These are phyloP conservation scores for Tadarida brasiliensis DNA, from an alignment of 2,797 vertebrate species.

Conservation along the genomic window DNA sequence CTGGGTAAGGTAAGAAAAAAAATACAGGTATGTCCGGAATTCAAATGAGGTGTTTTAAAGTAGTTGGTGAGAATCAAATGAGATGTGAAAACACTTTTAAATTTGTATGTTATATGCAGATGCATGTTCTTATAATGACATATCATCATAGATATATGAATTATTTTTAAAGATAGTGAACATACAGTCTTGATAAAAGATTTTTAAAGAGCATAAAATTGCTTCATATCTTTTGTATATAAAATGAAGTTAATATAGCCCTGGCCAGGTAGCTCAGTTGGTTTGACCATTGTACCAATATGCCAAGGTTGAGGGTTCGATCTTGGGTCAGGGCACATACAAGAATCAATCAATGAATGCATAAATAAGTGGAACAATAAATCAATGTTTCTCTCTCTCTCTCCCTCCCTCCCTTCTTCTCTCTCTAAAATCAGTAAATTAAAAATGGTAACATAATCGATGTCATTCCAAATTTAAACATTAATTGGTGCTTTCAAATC, in stretches of 20 bases:
- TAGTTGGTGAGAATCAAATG: conserved; percentile 56
- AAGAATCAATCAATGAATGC: background rate
- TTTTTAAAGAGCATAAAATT: conserved; percentile 45
- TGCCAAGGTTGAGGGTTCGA: background rate
- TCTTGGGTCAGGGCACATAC: background rate
- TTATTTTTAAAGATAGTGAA: conserved; percentile 41
- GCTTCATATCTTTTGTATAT: conserved; percentile 15
- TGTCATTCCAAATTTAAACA: conserved; percentile 43
- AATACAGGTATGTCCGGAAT: conserved; percentile 61
- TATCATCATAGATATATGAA: background rate
- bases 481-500: conserved; percentile 53
- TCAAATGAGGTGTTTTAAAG: conserved; percentile 66
- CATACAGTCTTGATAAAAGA: background rate
- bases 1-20: conserved; percentile 55
- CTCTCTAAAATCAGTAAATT: background rate
- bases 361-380: background rate
- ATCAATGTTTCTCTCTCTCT: background rate
- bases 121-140: conserved; percentile 47
- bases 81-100: conserved; percentile 65
- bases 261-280: background rate
- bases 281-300: background rate
- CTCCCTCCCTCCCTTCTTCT: background rate
- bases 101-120: conserved; percentile 30
- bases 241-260: conserved; percentile 40
- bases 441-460: conserved; percentile 40